Evolutionary conservation across 2,888 invertebrate species (phyloP).

Genomic region (Teleogryllus oceanicus): DNA sequence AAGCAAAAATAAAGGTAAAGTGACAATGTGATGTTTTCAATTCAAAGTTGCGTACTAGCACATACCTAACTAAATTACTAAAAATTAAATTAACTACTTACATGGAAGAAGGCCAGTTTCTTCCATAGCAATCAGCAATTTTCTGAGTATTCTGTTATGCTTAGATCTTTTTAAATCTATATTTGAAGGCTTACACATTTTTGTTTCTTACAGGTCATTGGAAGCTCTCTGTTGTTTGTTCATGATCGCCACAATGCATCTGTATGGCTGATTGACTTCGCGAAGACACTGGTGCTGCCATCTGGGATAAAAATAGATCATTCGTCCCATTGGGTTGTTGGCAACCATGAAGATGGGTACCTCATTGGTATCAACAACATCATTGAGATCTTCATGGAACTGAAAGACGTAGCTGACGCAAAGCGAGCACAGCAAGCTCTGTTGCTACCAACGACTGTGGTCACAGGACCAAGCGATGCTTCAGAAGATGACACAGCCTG

Average conservation of each 20-base stretch:
- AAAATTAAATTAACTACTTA: too few species aligned
- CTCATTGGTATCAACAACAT: slow-evolving; percentile 87
- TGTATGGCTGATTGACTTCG: slow-evolving; percentile 97
- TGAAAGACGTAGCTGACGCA: slow-evolving; percentile 43
- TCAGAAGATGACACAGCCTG: slow-evolving; percentile 31
- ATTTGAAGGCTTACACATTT: too few species aligned
- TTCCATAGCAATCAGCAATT: too few species aligned
- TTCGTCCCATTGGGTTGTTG: slow-evolving; percentile 78
- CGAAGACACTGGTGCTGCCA: slow-evolving; percentile 85
- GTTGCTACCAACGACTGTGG: slow-evolving; percentile 32
- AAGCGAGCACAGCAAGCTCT: background rate
- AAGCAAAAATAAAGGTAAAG: too few species aligned
- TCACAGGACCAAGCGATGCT: slow-evolving; percentile 35
- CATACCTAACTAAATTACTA: too few species aligned
- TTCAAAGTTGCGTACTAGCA: too few species aligned
- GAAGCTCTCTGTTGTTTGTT: slow-evolving; percentile 90
- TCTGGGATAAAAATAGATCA: slow-evolving; percentile 72
- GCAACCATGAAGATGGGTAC: slow-evolving; percentile 96
- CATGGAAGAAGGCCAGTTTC: too few species aligned
- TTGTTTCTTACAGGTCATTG: slow-evolving; percentile 64
- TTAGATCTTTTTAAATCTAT: too few species aligned
- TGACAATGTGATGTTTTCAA: too few species aligned
- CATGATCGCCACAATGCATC: slow-evolving; percentile 85
- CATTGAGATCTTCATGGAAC: slow-evolving; percentile 74
- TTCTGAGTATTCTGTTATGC: too few species aligned